phyloP scores from a whole-genome alignment of 2,888 invertebrate species.

The Blera fallax region DNA sequence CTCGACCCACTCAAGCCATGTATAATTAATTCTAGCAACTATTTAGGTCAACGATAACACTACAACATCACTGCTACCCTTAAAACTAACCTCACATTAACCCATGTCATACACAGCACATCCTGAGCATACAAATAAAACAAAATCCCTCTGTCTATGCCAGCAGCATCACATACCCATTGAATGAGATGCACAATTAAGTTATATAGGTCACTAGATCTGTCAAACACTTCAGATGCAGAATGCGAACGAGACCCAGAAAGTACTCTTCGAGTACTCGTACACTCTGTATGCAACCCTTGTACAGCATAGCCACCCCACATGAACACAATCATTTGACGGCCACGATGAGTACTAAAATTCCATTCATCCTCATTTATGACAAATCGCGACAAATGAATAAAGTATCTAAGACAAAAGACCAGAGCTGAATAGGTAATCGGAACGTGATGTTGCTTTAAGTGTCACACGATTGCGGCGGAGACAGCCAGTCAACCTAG shows the following conservation, averaged over 20 bases:
- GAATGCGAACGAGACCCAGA: constrained; percentile 5
- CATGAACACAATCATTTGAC: constrained; percentile 3
- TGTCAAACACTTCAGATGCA: constrained; percentile 55
- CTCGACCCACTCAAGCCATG: not conserved
- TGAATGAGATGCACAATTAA: constrained; percentile 39
- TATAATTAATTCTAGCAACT: not conserved
- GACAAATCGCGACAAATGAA: constrained; percentile 56
- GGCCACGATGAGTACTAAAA: constrained; percentile 13
- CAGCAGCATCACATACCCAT: not conserved
- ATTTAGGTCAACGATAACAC: constrained; percentile 36
- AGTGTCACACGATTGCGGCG: not conserved
- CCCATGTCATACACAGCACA: constrained; percentile 19
- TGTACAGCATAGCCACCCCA: not conserved
- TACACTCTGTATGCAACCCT: not conserved
- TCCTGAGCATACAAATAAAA: not conserved
- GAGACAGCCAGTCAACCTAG: constrained; percentile 41
- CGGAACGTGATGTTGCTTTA: not conserved
- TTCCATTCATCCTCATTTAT: constrained; percentile 11
- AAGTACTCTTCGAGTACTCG: not conserved
- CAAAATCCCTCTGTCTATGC: not conserved
- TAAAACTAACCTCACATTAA: constrained; percentile 15
- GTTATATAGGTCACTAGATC: constrained; percentile 50
- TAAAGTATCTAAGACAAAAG: constrained; percentile 3
- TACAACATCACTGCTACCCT: constrained; percentile 18
- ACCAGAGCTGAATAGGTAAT: constrained; percentile 18